Evolutionary conservation across 2,888 invertebrate genomes (phyloP).

Genomic region (Caenorhabditis sp.): DNA sequence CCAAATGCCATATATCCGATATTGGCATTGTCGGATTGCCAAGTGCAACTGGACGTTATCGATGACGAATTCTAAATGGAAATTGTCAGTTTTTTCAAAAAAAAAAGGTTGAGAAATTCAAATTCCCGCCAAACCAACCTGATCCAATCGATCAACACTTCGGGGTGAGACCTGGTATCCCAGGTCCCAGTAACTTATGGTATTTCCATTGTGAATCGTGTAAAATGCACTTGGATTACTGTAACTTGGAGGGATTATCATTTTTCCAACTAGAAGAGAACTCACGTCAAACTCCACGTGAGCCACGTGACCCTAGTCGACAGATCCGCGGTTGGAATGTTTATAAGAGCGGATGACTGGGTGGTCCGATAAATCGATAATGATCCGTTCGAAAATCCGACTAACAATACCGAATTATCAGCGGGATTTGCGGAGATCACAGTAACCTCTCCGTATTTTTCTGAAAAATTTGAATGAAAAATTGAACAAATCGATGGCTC

Average conservation of each 20-base stretch:
- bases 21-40: conserved; percentile 36
- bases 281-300: conserved; percentile 48
- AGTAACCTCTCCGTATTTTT: conserved; percentile 60
- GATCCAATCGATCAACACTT: conserved; percentile 35
- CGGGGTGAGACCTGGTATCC: conserved; percentile 26
- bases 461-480: conserved; percentile 14
- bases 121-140: too few relatives aligned
- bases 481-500: too few relatives aligned
- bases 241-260: conserved; percentile 8
- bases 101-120: neutral
- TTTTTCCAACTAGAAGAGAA: conserved; percentile 2
- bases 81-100: neutral
- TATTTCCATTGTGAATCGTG: conserved; percentile 34
- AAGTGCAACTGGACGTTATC: conserved; percentile 36
- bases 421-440: conserved; percentile 32
- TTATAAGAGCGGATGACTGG: conserved; percentile 50
- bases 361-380: conserved; percentile 46
- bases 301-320: conserved; percentile 42
- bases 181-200: conserved; percentile 48
- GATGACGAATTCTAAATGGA: conserved; percentile 24
- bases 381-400: conserved; percentile 53
- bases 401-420: conserved; percentile 42
- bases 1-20: conserved; percentile 47
- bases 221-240: conserved; percentile 59
- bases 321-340: conserved; percentile 29